Conservation (phyloP, 2,797 vertebrate genomes). For the Melanotaenia trifasciata region DNA sequence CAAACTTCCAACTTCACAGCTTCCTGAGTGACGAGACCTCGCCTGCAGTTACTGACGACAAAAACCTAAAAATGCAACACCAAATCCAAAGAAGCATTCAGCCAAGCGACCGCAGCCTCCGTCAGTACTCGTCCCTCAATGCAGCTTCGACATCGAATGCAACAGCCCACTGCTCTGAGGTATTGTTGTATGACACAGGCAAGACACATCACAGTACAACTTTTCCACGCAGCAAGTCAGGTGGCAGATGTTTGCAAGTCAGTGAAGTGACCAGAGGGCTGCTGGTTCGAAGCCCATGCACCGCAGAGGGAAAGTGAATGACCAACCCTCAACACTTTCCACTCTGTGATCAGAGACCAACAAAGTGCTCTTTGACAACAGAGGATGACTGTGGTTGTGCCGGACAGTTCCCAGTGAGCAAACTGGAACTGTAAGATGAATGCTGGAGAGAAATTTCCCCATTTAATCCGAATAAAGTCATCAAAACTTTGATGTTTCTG, state of each 20-base stretch:
- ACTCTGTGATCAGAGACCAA: not conserved
- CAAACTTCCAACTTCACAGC: slow-evolving; percentile 79
- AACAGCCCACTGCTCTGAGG: slow-evolving; percentile 76
- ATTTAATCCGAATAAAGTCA: not conserved
- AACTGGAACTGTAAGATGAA: slow-evolving; percentile 1
- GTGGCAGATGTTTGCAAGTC: slow-evolving; percentile 15
- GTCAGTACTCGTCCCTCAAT: slow-evolving; percentile 52
- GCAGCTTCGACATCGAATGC: slow-evolving; percentile 52
- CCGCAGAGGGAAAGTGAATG: slow-evolving; percentile 8
- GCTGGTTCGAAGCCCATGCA: slow-evolving; percentile 5
- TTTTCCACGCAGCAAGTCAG: slow-evolving; percentile 36
- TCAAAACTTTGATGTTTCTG: not conserved
- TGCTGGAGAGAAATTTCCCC: not conserved
- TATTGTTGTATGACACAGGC: slow-evolving; percentile 62
- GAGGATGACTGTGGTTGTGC: not conserved
- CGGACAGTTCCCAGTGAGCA: not conserved
- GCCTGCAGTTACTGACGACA: slow-evolving; percentile 72
- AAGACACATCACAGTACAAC: slow-evolving; percentile 23
- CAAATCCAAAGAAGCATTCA: slow-evolving; percentile 62
- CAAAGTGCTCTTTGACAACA: slow-evolving; percentile 23
- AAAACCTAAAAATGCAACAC: slow-evolving; percentile 53
- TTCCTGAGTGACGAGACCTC: slow-evolving; percentile 81
- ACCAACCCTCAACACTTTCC: slow-evolving; percentile 22
- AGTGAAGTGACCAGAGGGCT: slow-evolving; percentile 7
- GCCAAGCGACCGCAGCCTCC: slow-evolving; percentile 45